A percentile compares a stretch with the other conserved stretches of the same genome.
These are phyloP conservation scores for Sphaerophoria rueppellii DNA, from an alignment of 2,888 invertebrate genomes.

Conservation along the genomic window DNA sequence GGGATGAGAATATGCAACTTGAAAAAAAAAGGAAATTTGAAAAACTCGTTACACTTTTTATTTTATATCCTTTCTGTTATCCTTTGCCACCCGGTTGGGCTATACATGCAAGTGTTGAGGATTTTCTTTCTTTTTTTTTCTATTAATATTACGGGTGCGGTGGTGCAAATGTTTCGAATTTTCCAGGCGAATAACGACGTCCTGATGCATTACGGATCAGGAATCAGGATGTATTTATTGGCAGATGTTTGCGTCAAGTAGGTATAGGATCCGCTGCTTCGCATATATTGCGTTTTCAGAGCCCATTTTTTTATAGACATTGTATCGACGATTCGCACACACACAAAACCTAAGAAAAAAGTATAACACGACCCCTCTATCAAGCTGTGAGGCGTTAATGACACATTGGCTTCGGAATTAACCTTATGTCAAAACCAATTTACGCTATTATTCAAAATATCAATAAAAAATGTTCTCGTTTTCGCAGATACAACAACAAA, in stretches of 20 bases:
- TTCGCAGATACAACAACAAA: not conserved
- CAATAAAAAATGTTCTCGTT: slow-evolving; percentile 18
- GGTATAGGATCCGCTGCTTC: slow-evolving; percentile 13
- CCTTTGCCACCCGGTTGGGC: not conserved
- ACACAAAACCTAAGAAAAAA: not conserved
- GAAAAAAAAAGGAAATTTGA: not conserved
- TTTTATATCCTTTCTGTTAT: slow-evolving; percentile 64
- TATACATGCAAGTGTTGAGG: slow-evolving; percentile 40
- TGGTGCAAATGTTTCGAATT: slow-evolving; percentile 69
- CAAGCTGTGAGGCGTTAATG: slow-evolving; percentile 68
- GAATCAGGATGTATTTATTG: slow-evolving; percentile 63
- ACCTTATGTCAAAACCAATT: slow-evolving; percentile 73
- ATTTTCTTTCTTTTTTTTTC: slow-evolving; percentile 36
- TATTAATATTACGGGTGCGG: not conserved
- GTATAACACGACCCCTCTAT: slow-evolving; percentile 38
- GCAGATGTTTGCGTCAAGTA: slow-evolving; percentile 60
- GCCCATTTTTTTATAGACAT: slow-evolving; percentile 3
- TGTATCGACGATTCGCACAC: not conserved
- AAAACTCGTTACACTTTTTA: slow-evolving; percentile 62
- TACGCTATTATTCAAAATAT: slow-evolving; percentile 67
- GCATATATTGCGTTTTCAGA: slow-evolving; percentile 8
- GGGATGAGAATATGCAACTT: slow-evolving; percentile 40
- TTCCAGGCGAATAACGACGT: slow-evolving; percentile 67
- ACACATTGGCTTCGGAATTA: slow-evolving; percentile 69
- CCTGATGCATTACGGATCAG: slow-evolving; percentile 67